These are phyloP conservation scores for Larimichthys polyactis DNA, from an alignment of 2,113 vertebrate species.

Conservation along the genomic window DNA sequence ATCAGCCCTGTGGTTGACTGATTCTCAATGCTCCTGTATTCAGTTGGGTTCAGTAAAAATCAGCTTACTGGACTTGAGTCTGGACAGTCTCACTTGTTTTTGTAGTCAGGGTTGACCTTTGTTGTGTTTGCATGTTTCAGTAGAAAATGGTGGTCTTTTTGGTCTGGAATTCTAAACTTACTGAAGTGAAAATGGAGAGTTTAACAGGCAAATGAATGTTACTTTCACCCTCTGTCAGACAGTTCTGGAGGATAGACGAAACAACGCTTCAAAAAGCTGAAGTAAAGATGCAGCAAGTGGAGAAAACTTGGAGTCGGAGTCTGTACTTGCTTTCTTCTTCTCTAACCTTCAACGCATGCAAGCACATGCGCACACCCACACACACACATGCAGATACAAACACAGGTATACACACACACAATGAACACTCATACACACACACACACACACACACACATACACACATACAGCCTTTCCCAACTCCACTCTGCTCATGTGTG, in stretches of 20 bases:
- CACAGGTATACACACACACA: conserved; percentile 35
- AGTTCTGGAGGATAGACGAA: conserved; percentile 44
- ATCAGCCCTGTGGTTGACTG: not conserved
- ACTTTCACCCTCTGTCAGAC: conserved; percentile 35
- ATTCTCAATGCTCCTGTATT: not conserved
- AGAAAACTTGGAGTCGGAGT: conserved; percentile 64
- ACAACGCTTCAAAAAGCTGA: conserved; percentile 43
- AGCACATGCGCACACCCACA: conserved; percentile 40
- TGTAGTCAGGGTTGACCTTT: not conserved
- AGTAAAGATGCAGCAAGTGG: conserved; percentile 60
- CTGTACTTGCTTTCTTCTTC: conserved; percentile 54
- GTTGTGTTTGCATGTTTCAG: not conserved
- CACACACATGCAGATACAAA: conserved; percentile 24
- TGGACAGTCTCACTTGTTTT: not conserved
- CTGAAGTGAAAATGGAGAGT: conserved; percentile 24
- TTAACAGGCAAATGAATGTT: conserved; percentile 34
- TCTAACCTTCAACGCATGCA: conserved; percentile 58
- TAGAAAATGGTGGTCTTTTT: not conserved
- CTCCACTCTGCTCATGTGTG: conserved; percentile 85
- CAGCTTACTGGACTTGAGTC: not conserved
- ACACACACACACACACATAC: conserved; percentile 35
- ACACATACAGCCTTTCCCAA: conserved; percentile 57
- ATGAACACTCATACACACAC: not conserved
- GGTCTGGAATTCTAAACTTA: conserved; percentile 15
- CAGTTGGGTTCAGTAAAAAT: not conserved